Evolutionary conservation across 2,888 invertebrate species (phyloP), one percentile per base, ranked within the genome.

Genomic region (Digitonthophagus gazella): DNA sequence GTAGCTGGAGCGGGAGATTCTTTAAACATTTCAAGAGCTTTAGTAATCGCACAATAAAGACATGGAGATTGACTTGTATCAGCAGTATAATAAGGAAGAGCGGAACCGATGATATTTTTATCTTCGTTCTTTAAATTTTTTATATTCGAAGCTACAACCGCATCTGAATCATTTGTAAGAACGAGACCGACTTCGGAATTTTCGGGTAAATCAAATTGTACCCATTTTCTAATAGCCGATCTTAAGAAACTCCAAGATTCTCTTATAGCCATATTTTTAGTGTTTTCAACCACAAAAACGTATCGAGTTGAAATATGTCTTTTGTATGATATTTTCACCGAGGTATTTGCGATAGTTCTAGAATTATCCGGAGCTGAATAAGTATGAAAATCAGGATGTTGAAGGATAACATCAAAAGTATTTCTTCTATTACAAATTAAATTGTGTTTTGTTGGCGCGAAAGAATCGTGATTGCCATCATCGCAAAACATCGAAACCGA

Each of bases 401-500:
- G 81, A 19, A 84, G 78, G 67, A 89, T 87, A 15, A 90, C 85
- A 70, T 88, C 87, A 75, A 87, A 82, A 1, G 87, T 86, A 75
- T 88, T 88, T 58, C 84, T 83, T 19, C 88, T 83, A 68, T 86
- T 83, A 77, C 90, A 90, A 16, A 90, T 81, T 28, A 86, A 83
- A 78, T 90, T 90, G 72, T 90, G 90, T 79, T 88, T 89, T 16
- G 89, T 90, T 0, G 90, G 90, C 0, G 89, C 87, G 71, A 86
- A 85, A 2, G 83, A 82, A 76, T 90, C 87, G 80, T 90, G 90
- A 54, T 83, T 88, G 15, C 83, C 83, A 55, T 86, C 85, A 75
- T 89, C 87, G 78, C 90, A 90, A 78, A 90, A 89, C 79, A 85
- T 85, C 3, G 83, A 84, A 8, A 89, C 85, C 73, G 83, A 82